A percentile compares a stretch with the other conserved stretches of the same genome.
Evolutionary conservation across 2,797 vertebrate species (phyloP).

Genomic region (Trematomus bernacchii): DNA sequence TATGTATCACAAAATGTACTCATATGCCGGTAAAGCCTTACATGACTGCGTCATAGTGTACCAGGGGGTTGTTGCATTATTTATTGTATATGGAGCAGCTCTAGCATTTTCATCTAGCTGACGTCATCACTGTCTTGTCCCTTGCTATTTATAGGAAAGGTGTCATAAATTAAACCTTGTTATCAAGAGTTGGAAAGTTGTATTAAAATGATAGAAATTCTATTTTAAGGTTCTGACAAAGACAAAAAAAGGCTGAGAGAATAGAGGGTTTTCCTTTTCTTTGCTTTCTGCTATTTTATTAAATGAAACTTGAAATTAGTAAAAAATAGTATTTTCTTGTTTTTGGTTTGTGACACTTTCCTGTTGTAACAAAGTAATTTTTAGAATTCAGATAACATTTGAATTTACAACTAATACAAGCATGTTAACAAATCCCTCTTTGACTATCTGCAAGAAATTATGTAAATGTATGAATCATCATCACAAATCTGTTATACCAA

Average conservation of each 20-base stretch:
- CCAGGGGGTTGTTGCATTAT: slow-evolving; percentile 17
- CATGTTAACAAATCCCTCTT: background rate
- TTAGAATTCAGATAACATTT: background rate
- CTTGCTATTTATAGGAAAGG: slow-evolving; percentile 10
- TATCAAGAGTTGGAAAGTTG: background rate
- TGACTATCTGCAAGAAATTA: background rate
- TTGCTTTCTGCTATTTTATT: background rate
- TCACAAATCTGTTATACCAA: background rate
- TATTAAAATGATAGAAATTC: background rate
- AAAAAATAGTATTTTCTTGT: background rate
- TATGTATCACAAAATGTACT: slow-evolving; percentile 18
- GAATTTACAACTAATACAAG: background rate
- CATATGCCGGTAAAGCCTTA: slow-evolving; percentile 1
- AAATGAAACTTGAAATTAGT: background rate
- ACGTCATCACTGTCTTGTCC: slow-evolving; percentile 9
- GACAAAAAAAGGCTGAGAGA: background rate
- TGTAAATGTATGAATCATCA: background rate
- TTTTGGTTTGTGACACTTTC: background rate
- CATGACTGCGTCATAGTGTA: slow-evolving; percentile 1
- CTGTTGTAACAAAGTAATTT: background rate
- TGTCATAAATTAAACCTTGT: slow-evolving; percentile 1
- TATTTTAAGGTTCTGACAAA: background rate
- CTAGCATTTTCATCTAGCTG: slow-evolving; percentile 13
- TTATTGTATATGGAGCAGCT: slow-evolving; percentile 24
- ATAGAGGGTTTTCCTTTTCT: background rate